Percentiles rank a stretch among this genome's conserved stretches.
Evolutionary conservation across 2,797 vertebrate genomes (phyloP).

Genomic region (Calcarius lapponicus): DNA sequence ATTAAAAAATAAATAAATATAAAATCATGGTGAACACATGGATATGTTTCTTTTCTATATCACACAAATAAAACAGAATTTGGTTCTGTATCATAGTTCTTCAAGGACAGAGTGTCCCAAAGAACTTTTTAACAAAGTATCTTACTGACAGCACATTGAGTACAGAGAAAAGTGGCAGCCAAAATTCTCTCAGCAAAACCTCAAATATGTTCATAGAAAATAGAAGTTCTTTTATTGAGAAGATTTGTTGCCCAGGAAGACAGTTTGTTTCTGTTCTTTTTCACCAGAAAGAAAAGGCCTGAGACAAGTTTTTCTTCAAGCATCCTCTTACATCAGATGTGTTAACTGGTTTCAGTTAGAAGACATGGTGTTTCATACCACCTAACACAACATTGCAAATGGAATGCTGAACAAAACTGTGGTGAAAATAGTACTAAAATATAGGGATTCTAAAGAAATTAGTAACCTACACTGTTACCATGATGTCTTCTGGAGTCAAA

Average conservation of each 20-base stretch:
- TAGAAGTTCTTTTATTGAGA: background rate
- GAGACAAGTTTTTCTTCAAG: background rate
- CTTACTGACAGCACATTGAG: background rate
- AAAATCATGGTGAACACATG: background rate
- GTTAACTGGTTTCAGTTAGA: background rate
- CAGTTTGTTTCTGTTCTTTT: slow-evolving; percentile 9
- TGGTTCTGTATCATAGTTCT: background rate
- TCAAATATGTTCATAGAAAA: background rate
- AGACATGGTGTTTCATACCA: background rate
- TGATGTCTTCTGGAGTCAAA: background rate
- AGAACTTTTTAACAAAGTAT: background rate
- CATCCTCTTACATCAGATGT: background rate
- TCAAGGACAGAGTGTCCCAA: background rate
- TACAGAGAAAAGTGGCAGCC: background rate
- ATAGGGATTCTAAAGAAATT: background rate
- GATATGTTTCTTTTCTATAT: background rate
- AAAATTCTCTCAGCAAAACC: background rate
- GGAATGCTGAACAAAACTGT: background rate
- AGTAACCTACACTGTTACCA: background rate
- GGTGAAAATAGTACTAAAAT: background rate
- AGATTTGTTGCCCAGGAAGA: background rate
- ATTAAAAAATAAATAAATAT: background rate
- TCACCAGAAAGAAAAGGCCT: background rate
- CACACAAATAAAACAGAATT: background rate
- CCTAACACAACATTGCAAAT: background rate